Conservation (phyloP, 1,140 invertebrate genomes). For the Danaus plexippus region DNA sequence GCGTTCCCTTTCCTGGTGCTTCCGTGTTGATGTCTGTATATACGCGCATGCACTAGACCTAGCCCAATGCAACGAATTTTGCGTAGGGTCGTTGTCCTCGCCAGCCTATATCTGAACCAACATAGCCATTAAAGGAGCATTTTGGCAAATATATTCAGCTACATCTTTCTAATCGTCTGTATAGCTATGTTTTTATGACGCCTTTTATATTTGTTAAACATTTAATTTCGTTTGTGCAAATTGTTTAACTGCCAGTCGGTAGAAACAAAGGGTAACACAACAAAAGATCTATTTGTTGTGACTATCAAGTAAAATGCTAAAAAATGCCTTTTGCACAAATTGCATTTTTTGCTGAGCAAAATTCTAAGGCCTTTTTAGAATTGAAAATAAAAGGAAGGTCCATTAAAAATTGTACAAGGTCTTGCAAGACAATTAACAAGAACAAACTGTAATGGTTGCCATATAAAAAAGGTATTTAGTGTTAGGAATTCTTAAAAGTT, state of each 20-base stretch:
- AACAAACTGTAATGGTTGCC: neutral
- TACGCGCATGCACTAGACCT: constrained; percentile 69
- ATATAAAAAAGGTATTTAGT: too few relatives aligned
- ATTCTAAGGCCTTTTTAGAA: constrained; percentile 34
- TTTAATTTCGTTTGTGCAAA: constrained; percentile 33
- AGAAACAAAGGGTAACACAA: constrained; percentile 27
- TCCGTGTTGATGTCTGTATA: constrained; percentile 61
- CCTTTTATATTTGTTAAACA: constrained; percentile 29
- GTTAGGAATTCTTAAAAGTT: too few relatives aligned
- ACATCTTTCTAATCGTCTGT: constrained; percentile 4
- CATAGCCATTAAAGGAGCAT: constrained; percentile 12
- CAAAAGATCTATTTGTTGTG: constrained; percentile 30
- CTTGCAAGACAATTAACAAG: constrained; percentile 20
- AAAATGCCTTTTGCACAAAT: constrained; percentile 57
- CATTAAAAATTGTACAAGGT: constrained; percentile 28
- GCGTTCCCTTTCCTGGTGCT: constrained; percentile 50
- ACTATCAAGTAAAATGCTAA: constrained; percentile 33
- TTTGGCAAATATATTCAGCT: constrained; percentile 7
- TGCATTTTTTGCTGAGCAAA: constrained; percentile 37
- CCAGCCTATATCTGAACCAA: constrained; percentile 53
- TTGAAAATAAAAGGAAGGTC: constrained; percentile 19
- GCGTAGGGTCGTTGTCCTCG: constrained; percentile 71
- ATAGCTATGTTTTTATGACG: constrained; percentile 16
- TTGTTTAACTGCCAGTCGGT: constrained; percentile 19
- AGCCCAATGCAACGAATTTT: constrained; percentile 73